A percentile compares a stretch with the other conserved stretches of the same genome.
phyloP scores from a whole-genome alignment of 2,888 invertebrate genomes.

The Andrena bicolor region DNA sequence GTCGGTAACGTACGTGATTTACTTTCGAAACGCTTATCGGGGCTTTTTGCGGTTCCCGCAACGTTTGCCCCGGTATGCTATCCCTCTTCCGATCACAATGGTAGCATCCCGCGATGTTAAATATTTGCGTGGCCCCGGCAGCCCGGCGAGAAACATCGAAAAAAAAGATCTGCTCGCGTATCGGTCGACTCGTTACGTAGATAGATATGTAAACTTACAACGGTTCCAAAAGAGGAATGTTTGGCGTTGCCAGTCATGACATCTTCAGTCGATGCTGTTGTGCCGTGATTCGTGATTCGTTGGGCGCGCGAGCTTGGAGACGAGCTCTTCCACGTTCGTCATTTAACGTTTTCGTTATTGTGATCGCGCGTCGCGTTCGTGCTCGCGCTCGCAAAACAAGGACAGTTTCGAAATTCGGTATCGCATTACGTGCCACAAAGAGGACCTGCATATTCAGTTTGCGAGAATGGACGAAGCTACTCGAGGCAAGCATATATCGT shows the following conservation, averaged over 20 bases:
- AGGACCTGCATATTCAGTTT: not conserved
- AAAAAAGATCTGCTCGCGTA: not conserved
- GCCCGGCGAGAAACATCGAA: not conserved
- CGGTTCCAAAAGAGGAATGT: not conserved
- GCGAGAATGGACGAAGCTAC: slow-evolving; percentile 36
- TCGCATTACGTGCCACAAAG: not conserved
- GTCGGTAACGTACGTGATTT: not conserved
- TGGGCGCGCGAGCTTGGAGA: not conserved
- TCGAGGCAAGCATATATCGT: not conserved
- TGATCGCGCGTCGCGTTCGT: not conserved
- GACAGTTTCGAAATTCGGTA: not conserved
- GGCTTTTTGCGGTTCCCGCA: not conserved
- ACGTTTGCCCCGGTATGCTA: too few species aligned
- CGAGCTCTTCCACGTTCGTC: not conserved
- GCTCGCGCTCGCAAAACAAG: not conserved
- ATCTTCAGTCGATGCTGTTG: slow-evolving; percentile 22
- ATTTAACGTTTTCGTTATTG: slow-evolving; percentile 14
- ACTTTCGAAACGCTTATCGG: not conserved
- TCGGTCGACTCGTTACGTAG: not conserved
- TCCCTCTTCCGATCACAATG: too few species aligned
- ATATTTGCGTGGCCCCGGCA: too few species aligned
- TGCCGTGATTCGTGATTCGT: not conserved
- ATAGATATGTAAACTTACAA: not conserved
- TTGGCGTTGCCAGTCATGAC: slow-evolving; percentile 34
- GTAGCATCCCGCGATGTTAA: too few species aligned